Conservation (phyloP, 2,113 vertebrate species). For the human region DNA sequence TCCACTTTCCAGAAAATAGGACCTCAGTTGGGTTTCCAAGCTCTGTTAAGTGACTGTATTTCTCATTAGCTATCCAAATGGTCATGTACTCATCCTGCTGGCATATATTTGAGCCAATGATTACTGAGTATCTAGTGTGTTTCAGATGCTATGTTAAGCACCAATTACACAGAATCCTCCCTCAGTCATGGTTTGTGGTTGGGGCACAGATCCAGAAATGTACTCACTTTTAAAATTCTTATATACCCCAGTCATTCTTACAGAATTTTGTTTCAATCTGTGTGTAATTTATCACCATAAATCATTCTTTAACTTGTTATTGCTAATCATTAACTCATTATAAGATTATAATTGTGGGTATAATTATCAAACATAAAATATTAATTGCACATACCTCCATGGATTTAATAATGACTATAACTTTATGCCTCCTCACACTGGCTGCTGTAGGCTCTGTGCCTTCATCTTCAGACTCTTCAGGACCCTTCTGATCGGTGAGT, state of each 20-base stretch:
- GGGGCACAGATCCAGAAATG: background rate
- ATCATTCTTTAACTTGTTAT: conserved; percentile 32
- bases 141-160: background rate
- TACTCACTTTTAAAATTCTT: background rate
- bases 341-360: background rate
- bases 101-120: background rate
- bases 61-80: background rate
- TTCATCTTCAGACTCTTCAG: background rate
- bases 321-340: conserved; percentile 51
- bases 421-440: background rate
- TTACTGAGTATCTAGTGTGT: background rate
- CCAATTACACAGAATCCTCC: background rate
- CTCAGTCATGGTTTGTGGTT: background rate
- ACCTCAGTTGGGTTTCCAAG: background rate
- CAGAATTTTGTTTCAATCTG: conserved; percentile 28
- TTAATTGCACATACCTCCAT: background rate
- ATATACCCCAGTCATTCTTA: background rate
- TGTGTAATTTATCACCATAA: background rate
- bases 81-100: background rate
- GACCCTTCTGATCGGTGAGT: background rate
- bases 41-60: background rate
- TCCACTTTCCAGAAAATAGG: background rate
- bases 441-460: background rate
- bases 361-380: conserved; percentile 65
- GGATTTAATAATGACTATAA: background rate